Percentiles rank a stretch among this genome's conserved stretches.
These are phyloP conservation scores for Margaritifera margaritifera DNA, from an alignment of 2,888 invertebrate genomes.

Conservation along the genomic window DNA sequence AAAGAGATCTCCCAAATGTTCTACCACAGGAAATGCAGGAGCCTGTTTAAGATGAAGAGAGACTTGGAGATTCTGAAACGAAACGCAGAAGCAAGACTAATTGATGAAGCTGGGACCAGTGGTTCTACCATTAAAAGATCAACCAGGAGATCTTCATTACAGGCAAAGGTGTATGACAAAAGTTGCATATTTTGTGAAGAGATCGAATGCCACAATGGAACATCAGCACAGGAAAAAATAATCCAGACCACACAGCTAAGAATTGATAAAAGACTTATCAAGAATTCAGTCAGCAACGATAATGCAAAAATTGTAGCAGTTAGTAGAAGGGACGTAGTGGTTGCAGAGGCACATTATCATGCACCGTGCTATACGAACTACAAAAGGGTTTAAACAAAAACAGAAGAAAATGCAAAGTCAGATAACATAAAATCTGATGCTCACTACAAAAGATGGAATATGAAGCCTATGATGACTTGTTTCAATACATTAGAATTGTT, in stretches of 20 bases:
- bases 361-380: too few relatives aligned
- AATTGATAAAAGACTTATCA: conserved; percentile 2
- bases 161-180: not conserved
- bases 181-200: not conserved
- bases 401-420: too few relatives aligned
- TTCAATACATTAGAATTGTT: too few relatives aligned
- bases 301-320: not conserved
- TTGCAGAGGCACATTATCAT: not conserved
- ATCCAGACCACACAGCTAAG: not conserved
- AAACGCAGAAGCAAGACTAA: not conserved
- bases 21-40: too few relatives aligned
- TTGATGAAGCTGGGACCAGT: too few relatives aligned
- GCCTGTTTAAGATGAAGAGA: not conserved
- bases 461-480: too few relatives aligned
- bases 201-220: conserved; percentile 1
- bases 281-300: not conserved
- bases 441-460: too few relatives aligned
- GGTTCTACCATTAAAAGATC: not conserved
- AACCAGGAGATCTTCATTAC: not conserved
- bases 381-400: too few relatives aligned
- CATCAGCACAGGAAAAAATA: conserved; percentile 2
- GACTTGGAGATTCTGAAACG: not conserved
- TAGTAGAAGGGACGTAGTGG: not conserved
- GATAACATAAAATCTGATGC: too few relatives aligned
- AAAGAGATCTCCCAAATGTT: too few relatives aligned